Percentiles rank a stretch among this genome's conserved stretches.
phyloP scores from a whole-genome alignment of 2,797 vertebrate species.

The Tiaroga cobitis region DNA sequence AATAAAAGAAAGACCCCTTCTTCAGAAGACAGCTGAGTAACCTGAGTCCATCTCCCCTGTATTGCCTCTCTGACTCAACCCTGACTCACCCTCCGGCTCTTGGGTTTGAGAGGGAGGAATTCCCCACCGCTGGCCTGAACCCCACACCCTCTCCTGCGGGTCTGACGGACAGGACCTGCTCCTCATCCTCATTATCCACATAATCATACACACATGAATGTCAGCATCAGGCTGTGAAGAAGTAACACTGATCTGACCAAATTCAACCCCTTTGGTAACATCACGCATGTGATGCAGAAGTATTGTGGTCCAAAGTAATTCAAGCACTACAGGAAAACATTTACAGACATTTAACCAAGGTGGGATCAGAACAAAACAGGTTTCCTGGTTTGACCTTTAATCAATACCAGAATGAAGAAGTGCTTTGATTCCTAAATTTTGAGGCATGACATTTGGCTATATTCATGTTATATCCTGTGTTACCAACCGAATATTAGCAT shows the following conservation, averaged over 20 bases:
- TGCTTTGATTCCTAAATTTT: not conserved
- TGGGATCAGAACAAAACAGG: not conserved
- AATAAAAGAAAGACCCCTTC: constrained; percentile 18
- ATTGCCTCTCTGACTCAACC: constrained; percentile 52
- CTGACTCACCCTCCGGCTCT: constrained; percentile 52
- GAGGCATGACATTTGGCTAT: not conserved
- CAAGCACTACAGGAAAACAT: not conserved
- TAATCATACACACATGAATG: constrained; percentile 29
- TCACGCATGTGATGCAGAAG: not conserved
- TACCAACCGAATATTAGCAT: not conserved
- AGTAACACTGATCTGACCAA: constrained; percentile 1
- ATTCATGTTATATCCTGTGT: not conserved
- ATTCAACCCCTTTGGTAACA: not conserved
- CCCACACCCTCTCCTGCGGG: constrained; percentile 9
- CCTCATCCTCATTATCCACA: constrained; percentile 18
- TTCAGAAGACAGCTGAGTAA: constrained; percentile 40
- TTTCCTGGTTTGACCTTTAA: constrained; percentile 64
- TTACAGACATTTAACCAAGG: constrained; percentile 14
- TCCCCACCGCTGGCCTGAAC: constrained; percentile 35
- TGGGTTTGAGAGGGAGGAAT: constrained; percentile 41
- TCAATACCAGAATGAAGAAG: constrained; percentile 33
- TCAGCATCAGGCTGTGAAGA: not conserved
- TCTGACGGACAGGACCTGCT: constrained; percentile 31
- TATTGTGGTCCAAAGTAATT: not conserved
- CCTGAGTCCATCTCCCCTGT: constrained; percentile 5